phyloP scores from a whole-genome alignment of 1,140 invertebrate species.

The Drosophila willistoni region DNA sequence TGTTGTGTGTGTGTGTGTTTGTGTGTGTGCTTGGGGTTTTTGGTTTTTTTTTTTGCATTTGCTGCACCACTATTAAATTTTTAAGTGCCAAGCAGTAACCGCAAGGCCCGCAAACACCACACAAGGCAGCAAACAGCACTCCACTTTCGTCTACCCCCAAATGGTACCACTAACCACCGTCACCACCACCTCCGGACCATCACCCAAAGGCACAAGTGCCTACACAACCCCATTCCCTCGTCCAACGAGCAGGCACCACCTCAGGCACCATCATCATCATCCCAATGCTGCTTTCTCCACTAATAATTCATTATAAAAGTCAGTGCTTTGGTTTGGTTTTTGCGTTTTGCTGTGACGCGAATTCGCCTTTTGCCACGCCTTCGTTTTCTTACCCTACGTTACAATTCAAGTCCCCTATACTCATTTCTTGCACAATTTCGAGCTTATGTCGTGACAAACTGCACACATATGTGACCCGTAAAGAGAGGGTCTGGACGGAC shows the following conservation, averaged over 20 bases:
- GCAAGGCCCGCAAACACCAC: constrained; percentile 74
- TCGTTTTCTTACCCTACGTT: background rate
- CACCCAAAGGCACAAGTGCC: background rate
- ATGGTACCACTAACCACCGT: background rate
- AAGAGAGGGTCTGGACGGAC: constrained; percentile 11
- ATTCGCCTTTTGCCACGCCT: constrained; percentile 49
- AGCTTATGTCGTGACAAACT: constrained; percentile 81
- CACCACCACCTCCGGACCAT: background rate
- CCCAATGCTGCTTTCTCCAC: constrained; percentile 45
- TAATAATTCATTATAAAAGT: constrained; percentile 82
- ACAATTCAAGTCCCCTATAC: background rate
- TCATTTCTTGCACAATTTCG: constrained; percentile 35
- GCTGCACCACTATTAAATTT: constrained; percentile 75
- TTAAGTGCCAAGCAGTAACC: constrained; percentile 73
- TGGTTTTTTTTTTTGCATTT: constrained; percentile 37
- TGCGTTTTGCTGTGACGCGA: constrained; percentile 76
- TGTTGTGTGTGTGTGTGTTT: background rate
- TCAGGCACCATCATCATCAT: constrained; percentile 8
- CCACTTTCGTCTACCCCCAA: constrained; percentile 1
- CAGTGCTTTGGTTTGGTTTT: constrained; percentile 79
- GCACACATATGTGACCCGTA: constrained; percentile 71
- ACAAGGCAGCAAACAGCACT: constrained; percentile 39
- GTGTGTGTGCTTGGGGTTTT: background rate
- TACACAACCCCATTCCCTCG: no score
- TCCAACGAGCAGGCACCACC: constrained; percentile 40